phyloP scores from a whole-genome alignment of 2,888 invertebrate genomes.

The Aporophyla lueneburgensis region DNA sequence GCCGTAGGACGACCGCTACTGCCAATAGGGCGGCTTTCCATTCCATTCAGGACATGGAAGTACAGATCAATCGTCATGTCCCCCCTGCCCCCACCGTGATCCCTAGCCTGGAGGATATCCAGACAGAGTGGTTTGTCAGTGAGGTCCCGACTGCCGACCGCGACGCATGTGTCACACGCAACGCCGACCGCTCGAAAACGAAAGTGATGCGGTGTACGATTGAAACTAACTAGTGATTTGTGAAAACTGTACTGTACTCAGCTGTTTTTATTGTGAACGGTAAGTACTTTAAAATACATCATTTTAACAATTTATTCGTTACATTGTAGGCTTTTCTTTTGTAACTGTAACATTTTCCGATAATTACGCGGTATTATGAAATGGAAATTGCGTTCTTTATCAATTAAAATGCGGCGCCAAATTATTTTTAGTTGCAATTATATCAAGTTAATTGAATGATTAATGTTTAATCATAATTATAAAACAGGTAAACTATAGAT shows the following conservation, averaged over 20 bases:
- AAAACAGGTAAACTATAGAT: conserved; percentile 65
- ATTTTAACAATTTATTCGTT: background rate
- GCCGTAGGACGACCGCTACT: conserved; percentile 53
- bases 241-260: conserved; percentile 65
- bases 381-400: conserved; percentile 21
- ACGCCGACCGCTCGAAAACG: conserved; percentile 65
- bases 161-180: conserved; percentile 71
- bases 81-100: conserved; percentile 71
- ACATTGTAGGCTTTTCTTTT: background rate
- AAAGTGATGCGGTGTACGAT: conserved; percentile 84
- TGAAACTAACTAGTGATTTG: conserved; percentile 77
- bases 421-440: conserved; percentile 51
- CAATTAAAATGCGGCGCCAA: conserved; percentile 15
- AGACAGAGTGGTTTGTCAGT: conserved; percentile 77
- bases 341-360: background rate
- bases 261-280: conserved; percentile 72
- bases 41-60: conserved; percentile 82
- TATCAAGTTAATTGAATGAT: background rate
- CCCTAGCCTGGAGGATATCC: conserved; percentile 78
- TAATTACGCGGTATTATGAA: conserved; percentile 1
- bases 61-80: conserved; percentile 86
- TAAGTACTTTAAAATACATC: conserved; percentile 66
- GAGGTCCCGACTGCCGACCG: conserved; percentile 75
- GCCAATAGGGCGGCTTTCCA: conserved; percentile 75
- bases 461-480: conserved; percentile 64